Evolutionary conservation across 2,888 invertebrate genomes (phyloP), one percentile per base, ranked within the genome.

Genomic region (Plemyria rubiginata): DNA sequence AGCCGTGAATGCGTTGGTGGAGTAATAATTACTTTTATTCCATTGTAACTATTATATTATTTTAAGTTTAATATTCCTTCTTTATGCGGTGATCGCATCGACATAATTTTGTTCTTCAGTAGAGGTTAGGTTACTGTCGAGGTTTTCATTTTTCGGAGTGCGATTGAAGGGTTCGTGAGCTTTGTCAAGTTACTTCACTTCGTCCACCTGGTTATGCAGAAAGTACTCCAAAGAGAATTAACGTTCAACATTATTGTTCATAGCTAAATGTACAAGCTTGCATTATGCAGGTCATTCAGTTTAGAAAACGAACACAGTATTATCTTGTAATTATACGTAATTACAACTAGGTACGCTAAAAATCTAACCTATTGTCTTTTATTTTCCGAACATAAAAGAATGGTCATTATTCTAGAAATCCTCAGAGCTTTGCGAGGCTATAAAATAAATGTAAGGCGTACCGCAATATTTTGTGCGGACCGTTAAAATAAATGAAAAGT

Each of bases 361-460:
- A 15, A 41, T 57, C 36, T 28, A 43, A 32, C 32, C 32, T 43
- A 3, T 32, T 36, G 9, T 28, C 50, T 54, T 45, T 66, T 65
- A 63, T 63, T 61, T 54, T 46, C 50, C 52, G 15, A 56, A 49
- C 43, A 60, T 62, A 57, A 54, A 61, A 62, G 49, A 62, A 60
- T 57, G 38, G 62, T 28, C 15, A 67, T 68, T 71, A 61, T 68
- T 67, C 49, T 45, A 60, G 54, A 54, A 70, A 66, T 62, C 59
- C 62, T 46, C 54, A 50, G 48, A 49, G 65, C 68, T 69, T 62
- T 68, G 67, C 72, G 66, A 60, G 56, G 45, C 59, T 58, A 61
- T 60, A 66, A 72, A 64, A 48, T 62, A 68, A 73, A 68, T 70
- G 62, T 67, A 56, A 62, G 67, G 54, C 69, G 55, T n/a, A 61